Conservation (phyloP, 2,888 invertebrate species). For the Tetheella fluctuosa region DNA sequence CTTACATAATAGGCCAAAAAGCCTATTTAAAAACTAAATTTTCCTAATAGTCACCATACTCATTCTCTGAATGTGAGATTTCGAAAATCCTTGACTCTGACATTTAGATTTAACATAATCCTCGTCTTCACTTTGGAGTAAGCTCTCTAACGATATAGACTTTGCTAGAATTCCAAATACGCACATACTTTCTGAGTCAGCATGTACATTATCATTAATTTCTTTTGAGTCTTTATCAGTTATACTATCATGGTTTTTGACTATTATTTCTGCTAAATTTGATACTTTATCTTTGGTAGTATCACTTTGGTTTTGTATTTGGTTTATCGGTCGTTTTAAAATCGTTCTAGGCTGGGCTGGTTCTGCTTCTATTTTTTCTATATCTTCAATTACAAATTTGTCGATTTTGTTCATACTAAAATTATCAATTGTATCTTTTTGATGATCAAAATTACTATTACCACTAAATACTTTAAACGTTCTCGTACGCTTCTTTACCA, state of each 20-base stretch:
- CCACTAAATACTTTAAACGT: background rate
- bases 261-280: background rate
- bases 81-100: background rate
- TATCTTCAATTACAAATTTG: background rate
- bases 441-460: background rate
- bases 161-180: constrained; percentile 10
- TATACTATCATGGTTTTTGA: too few relatives aligned
- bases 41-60: background rate
- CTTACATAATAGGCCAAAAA: background rate
- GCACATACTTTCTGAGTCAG: constrained; percentile 3
- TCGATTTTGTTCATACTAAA: background rate
- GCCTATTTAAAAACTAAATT: background rate
- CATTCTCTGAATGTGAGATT: constrained; percentile 5
- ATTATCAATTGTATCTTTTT: background rate
- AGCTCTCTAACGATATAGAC: constrained; percentile 8
- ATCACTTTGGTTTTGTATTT: background rate
- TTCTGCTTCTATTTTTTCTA: constrained; percentile 5
- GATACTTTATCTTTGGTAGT: background rate
- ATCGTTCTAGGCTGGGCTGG: constrained; percentile 13
- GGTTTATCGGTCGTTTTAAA: constrained; percentile 3
- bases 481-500: constrained; percentile 15
- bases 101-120: background rate
- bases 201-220: background rate
- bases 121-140: constrained; percentile 10
- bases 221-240: background rate